Evolutionary conservation across 2,797 vertebrate genomes (phyloP), one percentile per base, ranked within the genome.

Genomic region (Staurois parvus): DNA sequence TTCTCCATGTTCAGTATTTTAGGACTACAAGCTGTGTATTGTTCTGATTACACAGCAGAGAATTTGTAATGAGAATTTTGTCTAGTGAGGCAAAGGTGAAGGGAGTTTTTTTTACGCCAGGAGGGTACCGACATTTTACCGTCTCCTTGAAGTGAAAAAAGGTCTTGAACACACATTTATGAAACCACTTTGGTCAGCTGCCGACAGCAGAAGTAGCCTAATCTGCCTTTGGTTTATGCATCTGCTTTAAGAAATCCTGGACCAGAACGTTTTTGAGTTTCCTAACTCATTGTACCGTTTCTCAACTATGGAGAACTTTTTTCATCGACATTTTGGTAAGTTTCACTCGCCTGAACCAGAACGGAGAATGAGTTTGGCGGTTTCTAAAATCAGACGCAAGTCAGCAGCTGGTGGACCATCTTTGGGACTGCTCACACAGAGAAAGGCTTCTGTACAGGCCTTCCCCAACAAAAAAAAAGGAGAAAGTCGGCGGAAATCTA

Each of bases 361-460:
- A 1, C 40, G 64, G 12, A 68, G 70, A 42, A 34, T 21, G 34
- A 81, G 48, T 32, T 3, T 77, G 13, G n/a, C 30, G 2, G 72
- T 73, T 1, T 81, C 64, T 11, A 86, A 86, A 40, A 45, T 82
- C 48, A 72, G 84, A 34, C 84, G 84, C 40, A 86, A 86, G 37
- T 86, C 84, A 5, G 79, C n/a, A 30, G 78, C 32, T 12, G 84
- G 84, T 28, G 72, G 79, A 9, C 79, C 79, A 0, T 86, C 84
- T 2, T 32, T 86, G 29, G 84, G 17, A 37, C 56, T 81, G 3
- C 26, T 70, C 21, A 76, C 72, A 10, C 84, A 85, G 13, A 59
- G 79, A 24, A 70, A 66, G 29, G 30, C 29, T 10, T 84, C 83
- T 1, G 2, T 59, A 2, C 84, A 86, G 17, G n/a, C 34, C 1